phyloP scores from a whole-genome alignment of 2,113 vertebrate species.

The Rhabdomys dilectus region DNA sequence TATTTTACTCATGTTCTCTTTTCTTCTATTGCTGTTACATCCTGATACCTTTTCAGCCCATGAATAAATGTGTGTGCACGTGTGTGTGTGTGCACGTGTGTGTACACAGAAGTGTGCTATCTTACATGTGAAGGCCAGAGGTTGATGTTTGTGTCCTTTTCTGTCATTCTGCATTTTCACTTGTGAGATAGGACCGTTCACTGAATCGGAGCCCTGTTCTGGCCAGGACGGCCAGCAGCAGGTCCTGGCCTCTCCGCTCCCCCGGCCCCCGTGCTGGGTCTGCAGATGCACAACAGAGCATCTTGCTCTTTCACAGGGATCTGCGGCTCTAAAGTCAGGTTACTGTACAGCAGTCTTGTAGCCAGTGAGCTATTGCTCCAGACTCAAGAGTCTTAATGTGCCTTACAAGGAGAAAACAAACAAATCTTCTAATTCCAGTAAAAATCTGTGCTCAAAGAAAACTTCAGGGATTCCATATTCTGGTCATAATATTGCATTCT shows the following conservation, averaged over 20 bases:
- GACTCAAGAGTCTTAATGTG: not conserved
- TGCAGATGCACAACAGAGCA: not conserved
- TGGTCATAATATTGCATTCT: conserved; percentile 12
- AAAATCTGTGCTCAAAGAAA: conserved; percentile 40
- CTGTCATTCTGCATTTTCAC: not conserved
- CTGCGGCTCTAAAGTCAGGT: not conserved
- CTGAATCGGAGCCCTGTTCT: too few relatives aligned
- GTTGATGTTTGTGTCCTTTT: not conserved
- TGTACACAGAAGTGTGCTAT: not conserved
- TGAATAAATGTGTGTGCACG: not conserved
- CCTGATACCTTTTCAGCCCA: not conserved
- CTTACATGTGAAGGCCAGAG: not conserved
- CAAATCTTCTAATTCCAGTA: not conserved
- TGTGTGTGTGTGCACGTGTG: not conserved
- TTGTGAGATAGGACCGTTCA: not conserved
- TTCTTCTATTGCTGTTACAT: not conserved
- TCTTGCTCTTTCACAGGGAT: not conserved
- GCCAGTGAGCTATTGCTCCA: not conserved
- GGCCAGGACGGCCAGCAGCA: not conserved
- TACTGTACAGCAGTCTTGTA: not conserved
- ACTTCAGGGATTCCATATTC: conserved; percentile 1
- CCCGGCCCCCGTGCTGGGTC: not conserved
- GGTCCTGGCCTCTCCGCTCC: not conserved
- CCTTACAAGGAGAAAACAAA: not conserved
- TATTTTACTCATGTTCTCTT: not conserved